phyloP scores from a whole-genome alignment of 1,140 invertebrate genomes.

The Drosophila burlai region DNA sequence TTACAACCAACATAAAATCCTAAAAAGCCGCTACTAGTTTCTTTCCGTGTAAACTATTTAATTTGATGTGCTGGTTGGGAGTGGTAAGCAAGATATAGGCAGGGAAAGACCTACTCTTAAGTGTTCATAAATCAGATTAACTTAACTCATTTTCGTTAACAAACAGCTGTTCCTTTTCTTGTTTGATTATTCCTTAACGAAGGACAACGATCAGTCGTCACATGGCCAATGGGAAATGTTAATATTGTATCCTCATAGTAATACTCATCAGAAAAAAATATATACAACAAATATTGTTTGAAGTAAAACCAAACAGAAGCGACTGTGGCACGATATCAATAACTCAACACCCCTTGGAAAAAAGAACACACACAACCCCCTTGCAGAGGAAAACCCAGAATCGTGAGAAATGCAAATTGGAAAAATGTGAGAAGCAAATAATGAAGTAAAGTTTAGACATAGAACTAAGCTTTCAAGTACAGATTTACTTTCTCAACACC shows the following conservation, averaged over 20 bases:
- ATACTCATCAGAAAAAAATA: neutral
- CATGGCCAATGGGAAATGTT: neutral
- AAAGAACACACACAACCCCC: neutral
- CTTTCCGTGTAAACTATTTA: neutral
- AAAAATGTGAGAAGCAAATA: slow-evolving; percentile 6
- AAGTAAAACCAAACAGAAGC: slow-evolving; percentile 19
- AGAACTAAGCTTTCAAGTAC: no score
- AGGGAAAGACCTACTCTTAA: neutral
- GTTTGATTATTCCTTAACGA: neutral
- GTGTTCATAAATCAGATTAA: slow-evolving; percentile 32
- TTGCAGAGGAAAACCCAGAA: slow-evolving; percentile 8
- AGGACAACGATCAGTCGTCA: neutral
- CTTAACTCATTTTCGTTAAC: neutral
- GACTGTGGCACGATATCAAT: slow-evolving; percentile 48
- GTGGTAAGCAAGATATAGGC: neutral
- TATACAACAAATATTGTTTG: slow-evolving; percentile 15
- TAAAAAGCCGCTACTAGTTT: neutral
- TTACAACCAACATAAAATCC: neutral
- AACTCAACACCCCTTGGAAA: slow-evolving; percentile 7
- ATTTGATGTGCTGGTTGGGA: slow-evolving; percentile 1
- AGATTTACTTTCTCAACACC: no score
- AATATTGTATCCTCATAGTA: neutral
- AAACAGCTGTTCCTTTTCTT: slow-evolving; percentile 1
- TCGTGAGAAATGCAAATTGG: slow-evolving; percentile 40
- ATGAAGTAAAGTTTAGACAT: neutral